A percentile compares a stretch with the other conserved stretches of the same genome.
phyloP scores from a whole-genome alignment of 1,140 invertebrate species.

The Drosophila parvula region DNA sequence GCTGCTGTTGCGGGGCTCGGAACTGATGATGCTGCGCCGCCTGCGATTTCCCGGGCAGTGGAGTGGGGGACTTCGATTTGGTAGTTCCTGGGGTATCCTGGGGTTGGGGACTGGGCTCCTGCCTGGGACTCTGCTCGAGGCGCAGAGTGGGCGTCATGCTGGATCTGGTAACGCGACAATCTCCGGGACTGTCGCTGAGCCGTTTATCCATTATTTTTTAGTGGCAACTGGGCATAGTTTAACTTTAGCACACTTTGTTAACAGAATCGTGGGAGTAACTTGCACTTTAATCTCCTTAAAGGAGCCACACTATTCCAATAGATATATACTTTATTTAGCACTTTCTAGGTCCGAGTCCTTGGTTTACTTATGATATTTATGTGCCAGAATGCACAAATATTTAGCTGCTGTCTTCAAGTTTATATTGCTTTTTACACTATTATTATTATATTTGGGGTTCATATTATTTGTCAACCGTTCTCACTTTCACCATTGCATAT shows the following conservation, averaged over 20 bases:
- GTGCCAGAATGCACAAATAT: slow-evolving; percentile 1
- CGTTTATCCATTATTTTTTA: slow-evolving; percentile 63
- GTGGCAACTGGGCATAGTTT: slow-evolving; percentile 1
- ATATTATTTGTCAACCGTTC: slow-evolving; percentile 26
- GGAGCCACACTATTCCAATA: background rate
- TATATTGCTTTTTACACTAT: background rate
- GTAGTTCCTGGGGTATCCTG: slow-evolving; percentile 27
- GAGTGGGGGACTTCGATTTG: slow-evolving; percentile 58
- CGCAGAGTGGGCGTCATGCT: slow-evolving; percentile 71
- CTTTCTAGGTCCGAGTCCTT: background rate
- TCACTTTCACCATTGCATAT: slow-evolving; percentile 43
- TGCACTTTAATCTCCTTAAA: slow-evolving; percentile 1
- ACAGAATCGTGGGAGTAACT: background rate
- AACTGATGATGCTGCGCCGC: slow-evolving; percentile 73
- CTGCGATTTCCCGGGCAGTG: slow-evolving; percentile 52
- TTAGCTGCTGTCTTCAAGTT: background rate
- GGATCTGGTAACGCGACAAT: slow-evolving; percentile 74
- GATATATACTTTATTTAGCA: background rate
- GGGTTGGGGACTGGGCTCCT: slow-evolving; percentile 27
- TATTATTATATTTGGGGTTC: background rate
- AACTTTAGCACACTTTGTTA: slow-evolving; percentile 13
- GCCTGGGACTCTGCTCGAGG: slow-evolving; percentile 49
- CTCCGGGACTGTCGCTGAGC: slow-evolving; percentile 71
- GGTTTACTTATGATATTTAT: background rate
- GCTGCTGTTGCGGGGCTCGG: slow-evolving; percentile 76